Evolutionary conservation across 2,113 vertebrate species (phyloP).

Genomic region (Ictidomys tridecemlineatus): DNA sequence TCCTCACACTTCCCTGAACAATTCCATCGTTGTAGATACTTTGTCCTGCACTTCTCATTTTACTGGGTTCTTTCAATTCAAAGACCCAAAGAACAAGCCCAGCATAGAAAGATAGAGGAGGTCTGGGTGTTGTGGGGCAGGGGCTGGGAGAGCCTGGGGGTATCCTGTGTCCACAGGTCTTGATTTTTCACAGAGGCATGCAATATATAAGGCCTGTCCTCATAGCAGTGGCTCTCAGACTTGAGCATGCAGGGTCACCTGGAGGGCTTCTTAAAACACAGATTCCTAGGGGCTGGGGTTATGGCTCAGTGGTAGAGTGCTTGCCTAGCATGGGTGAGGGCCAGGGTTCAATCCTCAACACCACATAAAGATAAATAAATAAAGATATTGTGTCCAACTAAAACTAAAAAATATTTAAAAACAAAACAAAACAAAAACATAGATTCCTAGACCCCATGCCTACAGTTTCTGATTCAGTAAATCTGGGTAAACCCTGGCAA

Average conservation of each 20-base stretch:
- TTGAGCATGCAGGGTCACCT: not conserved
- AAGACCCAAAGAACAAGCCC: not conserved
- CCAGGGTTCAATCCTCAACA: too few species aligned
- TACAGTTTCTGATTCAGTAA: not conserved
- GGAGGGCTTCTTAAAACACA: not conserved
- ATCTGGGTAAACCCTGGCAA: not conserved
- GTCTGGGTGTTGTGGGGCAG: not conserved
- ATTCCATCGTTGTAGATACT: not conserved
- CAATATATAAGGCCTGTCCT: not conserved
- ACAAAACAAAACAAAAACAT: not conserved
- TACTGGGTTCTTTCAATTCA: not conserved
- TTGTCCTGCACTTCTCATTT: not conserved
- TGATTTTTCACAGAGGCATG: not conserved
- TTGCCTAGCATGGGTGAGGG: too few species aligned
- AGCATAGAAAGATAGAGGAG: not conserved
- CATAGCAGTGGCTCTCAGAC: not conserved
- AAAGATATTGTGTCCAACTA: too few species aligned
- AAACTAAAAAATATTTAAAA: too few species aligned
- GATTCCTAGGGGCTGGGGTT: too few species aligned
- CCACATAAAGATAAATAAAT: too few species aligned
- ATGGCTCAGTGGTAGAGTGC: too few species aligned
- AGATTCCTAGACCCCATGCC: not conserved
- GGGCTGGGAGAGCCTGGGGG: not conserved
- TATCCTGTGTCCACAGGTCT: not conserved
- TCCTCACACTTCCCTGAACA: not conserved